phyloP scores from a whole-genome alignment of 2,797 vertebrate species.

The Lutra lutra region DNA sequence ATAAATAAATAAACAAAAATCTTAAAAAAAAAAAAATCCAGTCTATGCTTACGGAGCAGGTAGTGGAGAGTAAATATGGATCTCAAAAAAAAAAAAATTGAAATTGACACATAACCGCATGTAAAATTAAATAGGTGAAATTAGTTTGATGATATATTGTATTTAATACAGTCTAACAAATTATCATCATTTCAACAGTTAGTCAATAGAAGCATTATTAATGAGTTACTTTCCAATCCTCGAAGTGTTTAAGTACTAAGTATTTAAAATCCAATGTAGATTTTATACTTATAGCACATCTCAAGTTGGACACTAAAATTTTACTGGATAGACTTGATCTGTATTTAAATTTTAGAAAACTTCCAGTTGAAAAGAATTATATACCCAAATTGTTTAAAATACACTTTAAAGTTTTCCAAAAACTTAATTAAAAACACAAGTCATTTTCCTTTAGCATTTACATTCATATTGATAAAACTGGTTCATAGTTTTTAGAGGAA shows the following conservation, averaged over 20 bases:
- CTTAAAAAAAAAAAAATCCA: neutral
- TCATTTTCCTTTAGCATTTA: constrained; percentile 2
- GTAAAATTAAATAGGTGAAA: neutral
- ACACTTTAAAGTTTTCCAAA: neutral
- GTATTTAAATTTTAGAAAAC: neutral
- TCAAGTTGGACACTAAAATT: neutral
- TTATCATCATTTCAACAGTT: neutral
- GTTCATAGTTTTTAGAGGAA: neutral
- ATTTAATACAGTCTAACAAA: neutral
- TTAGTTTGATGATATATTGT: neutral
- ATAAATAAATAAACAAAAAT: neutral
- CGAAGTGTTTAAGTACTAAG: neutral
- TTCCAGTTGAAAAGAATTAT: neutral
- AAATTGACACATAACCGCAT: neutral
- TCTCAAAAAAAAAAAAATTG: neutral
- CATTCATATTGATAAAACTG: neutral
- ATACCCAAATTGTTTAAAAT: neutral
- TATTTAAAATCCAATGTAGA: constrained; percentile 30
- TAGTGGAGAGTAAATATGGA: neutral
- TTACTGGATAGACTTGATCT: neutral
- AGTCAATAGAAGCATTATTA: neutral
- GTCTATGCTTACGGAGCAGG: neutral
- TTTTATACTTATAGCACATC: neutral
- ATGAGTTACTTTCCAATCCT: neutral
- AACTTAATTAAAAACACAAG: neutral